Evolutionary conservation across 2,797 vertebrate genomes (phyloP), one percentile per base, ranked within the genome.

Genomic region (Pipistrellus pygmaeus): DNA sequence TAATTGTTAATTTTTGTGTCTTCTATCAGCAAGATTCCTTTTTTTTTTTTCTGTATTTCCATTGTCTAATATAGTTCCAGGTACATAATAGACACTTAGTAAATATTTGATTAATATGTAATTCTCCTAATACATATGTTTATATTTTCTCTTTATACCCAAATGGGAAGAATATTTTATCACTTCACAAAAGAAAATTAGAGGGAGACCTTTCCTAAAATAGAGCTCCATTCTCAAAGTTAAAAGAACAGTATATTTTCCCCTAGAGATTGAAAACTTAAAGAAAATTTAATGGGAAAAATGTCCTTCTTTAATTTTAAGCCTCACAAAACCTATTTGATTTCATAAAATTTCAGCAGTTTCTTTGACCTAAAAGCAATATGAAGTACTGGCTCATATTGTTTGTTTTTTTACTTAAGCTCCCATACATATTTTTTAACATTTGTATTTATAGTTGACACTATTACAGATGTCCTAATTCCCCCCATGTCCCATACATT

Each of bases 341-440:
- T 44, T 81, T 90, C 60, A 76, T 84, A 20, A 66, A 69, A 80
- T 93, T 88, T 76, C 35, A 92, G 41, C n/a, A 86, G 27, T 32
- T 71, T 15, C 32, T 95, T 92, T 92, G 80, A 83, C 18, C 60
- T 92, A 32, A 83, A 77, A 96, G 90, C 10, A 90, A 32, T 18
- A 57, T 8, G 5, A 91, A 81, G 8, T 66, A 55, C 10, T 60
- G 23, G 3, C 1, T 60, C 13, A 27, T 35, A 72, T 51, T 35
- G 2, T 66, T 78, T 90, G 10, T 53, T 72, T 92, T 95, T 83
- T 82, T 3, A 75, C 20, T 41, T 89, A 38, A 38, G 27, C 0
- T 72, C 44, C 44, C 20, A 75, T 57, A 51, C 17, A 51, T 78
- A n/a, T 90, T 66, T 66, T 18, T n/a, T n/a, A 64, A 64, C 13